These are phyloP conservation scores for Ceratoteleas bidentatus DNA, from an alignment of 1,140 invertebrate genomes.

Conservation along the genomic window DNA sequence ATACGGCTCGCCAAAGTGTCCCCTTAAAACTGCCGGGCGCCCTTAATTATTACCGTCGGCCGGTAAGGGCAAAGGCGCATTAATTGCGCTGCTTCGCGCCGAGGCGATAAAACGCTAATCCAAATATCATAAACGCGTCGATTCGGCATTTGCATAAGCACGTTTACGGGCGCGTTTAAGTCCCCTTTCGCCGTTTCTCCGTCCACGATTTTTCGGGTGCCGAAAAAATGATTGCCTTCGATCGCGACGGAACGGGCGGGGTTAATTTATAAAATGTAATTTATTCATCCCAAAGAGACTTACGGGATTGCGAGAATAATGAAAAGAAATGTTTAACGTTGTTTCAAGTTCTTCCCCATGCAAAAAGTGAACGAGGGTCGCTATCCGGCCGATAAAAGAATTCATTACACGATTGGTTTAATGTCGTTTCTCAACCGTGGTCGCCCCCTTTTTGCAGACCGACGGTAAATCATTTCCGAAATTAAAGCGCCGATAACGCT, in stretches of 20 bases:
- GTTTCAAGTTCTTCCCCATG: conserved; percentile 53
- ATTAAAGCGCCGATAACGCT: conserved; percentile 17
- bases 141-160: conserved; percentile 47
- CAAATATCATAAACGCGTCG: conserved; percentile 55
- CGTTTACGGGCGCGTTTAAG: conserved; percentile 36
- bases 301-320: conserved; percentile 38
- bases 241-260: conserved; percentile 29
- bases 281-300: conserved; percentile 61
- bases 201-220: too few relatives aligned
- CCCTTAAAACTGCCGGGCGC: conserved; percentile 27
- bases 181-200: conserved; percentile 18
- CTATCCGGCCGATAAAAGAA: conserved; percentile 31
- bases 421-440: conserved; percentile 8
- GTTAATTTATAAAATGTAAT: conserved; percentile 60
- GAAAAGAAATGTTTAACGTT: conserved; percentile 61
- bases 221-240: too few relatives aligned
- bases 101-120: conserved; percentile 45
- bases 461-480: not conserved
- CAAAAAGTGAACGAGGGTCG: conserved; percentile 39
- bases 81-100: conserved; percentile 41
- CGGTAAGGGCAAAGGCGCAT: conserved; percentile 35
- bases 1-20: conserved; percentile 18
- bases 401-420: conserved; percentile 49
- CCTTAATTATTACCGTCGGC: conserved; percentile 48
- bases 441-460: not conserved